Evolutionary conservation across 2,113 vertebrate genomes (phyloP).

Genomic region (Eleginops maclovinus): DNA sequence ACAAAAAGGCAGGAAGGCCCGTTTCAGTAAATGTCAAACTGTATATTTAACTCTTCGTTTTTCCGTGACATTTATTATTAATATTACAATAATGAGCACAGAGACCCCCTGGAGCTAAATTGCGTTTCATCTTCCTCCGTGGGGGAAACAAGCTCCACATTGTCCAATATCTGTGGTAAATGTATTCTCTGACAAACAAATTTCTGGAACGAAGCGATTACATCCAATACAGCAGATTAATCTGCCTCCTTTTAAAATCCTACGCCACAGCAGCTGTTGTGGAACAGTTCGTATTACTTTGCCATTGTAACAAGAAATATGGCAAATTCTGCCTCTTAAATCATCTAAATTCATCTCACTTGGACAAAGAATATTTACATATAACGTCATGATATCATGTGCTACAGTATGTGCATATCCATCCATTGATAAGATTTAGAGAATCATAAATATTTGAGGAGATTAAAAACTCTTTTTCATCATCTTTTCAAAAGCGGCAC

Average conservation of each 20-base stretch:
- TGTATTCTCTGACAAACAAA: slow-evolving; percentile 50
- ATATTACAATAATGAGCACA: slow-evolving; percentile 40
- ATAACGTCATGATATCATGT: slow-evolving; percentile 15
- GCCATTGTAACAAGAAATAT: slow-evolving; percentile 4
- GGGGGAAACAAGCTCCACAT: slow-evolving; percentile 23
- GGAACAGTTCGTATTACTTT: slow-evolving; percentile 30
- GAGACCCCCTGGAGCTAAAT: slow-evolving; percentile 22
- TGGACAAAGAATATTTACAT: slow-evolving; percentile 33
- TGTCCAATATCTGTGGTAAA: slow-evolving; percentile 65
- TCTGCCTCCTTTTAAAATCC: slow-evolving; percentile 51
- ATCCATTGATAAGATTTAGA: slow-evolving; percentile 4
- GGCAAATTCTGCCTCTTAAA: slow-evolving; percentile 28
- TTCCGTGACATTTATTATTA: slow-evolving; percentile 34
- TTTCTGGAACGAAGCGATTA: slow-evolving; percentile 53
- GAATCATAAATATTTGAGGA: not conserved
- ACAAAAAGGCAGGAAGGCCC: not conserved
- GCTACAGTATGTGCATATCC: not conserved
- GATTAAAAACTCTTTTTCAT: not conserved
- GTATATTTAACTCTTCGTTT: slow-evolving; percentile 8
- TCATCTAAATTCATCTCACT: slow-evolving; percentile 17
- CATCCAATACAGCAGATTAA: slow-evolving; percentile 52
- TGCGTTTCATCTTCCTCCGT: slow-evolving; percentile 27
- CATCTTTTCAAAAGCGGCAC: not conserved
- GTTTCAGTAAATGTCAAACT: slow-evolving; percentile 51
- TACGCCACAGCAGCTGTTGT: slow-evolving; percentile 25